Evolutionary conservation across 2,113 vertebrate genomes (phyloP), one percentile per base, ranked within the genome.

Genomic region (Dolichotis patagonum): DNA sequence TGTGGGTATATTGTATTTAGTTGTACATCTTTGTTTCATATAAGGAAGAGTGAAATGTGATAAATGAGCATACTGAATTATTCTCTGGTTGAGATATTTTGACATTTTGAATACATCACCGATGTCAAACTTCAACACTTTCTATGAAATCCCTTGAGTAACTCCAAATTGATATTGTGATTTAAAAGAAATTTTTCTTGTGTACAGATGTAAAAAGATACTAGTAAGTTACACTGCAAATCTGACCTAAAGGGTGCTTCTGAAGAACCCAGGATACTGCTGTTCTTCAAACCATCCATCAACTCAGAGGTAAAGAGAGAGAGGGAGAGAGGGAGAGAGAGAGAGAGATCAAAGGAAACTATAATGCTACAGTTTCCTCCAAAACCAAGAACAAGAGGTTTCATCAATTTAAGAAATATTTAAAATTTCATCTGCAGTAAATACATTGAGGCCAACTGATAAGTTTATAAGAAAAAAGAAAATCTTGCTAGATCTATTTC

Each of bases 391-490:
- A 78, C 54, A 97, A 86, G 90, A 94, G 78, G 73, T 94, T 98
- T 98, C 84, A 96, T 94, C 81, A 91, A 85, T 83, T 96, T 97
- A 81, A 96, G 92, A 96, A 97, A 97, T 95, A 91, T 60, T 84
- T 98, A 95, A 98, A 98, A 97, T 97, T 98, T 97, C 84, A 94
- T 88, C 94, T 96, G 93, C 97, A 96, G 96, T 91, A 98, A 95
- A 97, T 94, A 97, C 41, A 89, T 93, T 60, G 88, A 97, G 96
- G 96, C 91, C 92, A 98, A 97, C 63, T 92, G 83, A 98, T 97
- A 96, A 85, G 90, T 98, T 91, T 96, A 24, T 35, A 20, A 30
- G 38, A 96, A 96, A 97, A 96, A 77, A 71, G 60, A 97, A 96
- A 92, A 80, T 96, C 65, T 94, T 94, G 28, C 24, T 38, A 96